A percentile compares a stretch with the other conserved stretches of the same genome.
phyloP scores from a whole-genome alignment of 30 jellyfish, hydroid and myxozoan species.

The Pelagia noctiluca region DNA sequence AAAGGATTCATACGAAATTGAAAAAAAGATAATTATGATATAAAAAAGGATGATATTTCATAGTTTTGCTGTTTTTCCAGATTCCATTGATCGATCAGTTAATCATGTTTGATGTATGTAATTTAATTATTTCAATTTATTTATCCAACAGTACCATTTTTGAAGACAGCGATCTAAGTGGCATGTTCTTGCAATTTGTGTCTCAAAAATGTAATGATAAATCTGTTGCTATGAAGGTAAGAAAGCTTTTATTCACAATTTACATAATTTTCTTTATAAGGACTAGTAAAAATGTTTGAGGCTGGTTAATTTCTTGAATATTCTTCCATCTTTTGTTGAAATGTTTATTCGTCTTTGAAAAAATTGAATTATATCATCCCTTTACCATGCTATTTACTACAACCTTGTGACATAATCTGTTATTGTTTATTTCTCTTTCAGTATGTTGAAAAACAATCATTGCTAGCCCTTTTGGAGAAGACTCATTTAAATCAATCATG shows the following conservation, averaged over 20 bases:
- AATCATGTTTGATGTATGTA: too few species aligned
- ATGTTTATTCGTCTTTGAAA: too few species aligned
- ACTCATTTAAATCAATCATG: constrained; percentile 67
- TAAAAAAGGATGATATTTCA: too few species aligned
- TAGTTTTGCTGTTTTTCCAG: too few species aligned
- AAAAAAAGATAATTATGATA: too few species aligned
- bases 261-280: neutral
- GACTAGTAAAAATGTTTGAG: too few species aligned
- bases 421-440: constrained; percentile 12
- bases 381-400: neutral
- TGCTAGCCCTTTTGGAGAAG: constrained; percentile 49
- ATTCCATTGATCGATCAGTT: too few species aligned
- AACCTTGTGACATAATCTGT: too few species aligned
- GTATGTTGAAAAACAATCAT: constrained; percentile 43
- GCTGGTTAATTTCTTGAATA: too few species aligned
- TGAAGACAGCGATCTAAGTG: constrained; percentile 64
- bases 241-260: neutral
- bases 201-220: constrained; percentile 7
- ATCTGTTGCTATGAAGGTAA: neutral
- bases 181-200: constrained; percentile 42
- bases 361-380: neutral
- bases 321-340: too few species aligned
- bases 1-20: too few species aligned
- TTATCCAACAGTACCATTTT: constrained; percentile 7
- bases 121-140: neutral